Percentiles rank a stretch among this genome's conserved stretches.
Evolutionary conservation across 2,888 invertebrate genomes (phyloP).

Genomic region (Esperia sulphurella): DNA sequence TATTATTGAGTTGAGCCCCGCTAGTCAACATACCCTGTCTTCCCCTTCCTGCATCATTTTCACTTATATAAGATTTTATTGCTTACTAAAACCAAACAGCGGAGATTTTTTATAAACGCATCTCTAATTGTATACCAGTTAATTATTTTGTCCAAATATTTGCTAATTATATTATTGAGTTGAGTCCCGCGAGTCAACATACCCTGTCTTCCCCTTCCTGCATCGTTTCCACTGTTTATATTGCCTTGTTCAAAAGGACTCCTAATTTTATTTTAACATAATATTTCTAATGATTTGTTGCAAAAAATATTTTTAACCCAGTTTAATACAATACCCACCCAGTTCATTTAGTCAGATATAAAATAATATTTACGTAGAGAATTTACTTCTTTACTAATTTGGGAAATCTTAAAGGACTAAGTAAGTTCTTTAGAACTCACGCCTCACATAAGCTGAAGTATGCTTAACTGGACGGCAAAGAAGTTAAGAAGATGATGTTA

Average conservation of each 20-base stretch:
- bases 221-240: not conserved
- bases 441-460: too few relatives aligned
- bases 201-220: not conserved
- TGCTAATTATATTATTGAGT: slow-evolving; percentile 57
- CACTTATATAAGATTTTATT: too few relatives aligned
- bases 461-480: too few relatives aligned
- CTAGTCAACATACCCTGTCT: not conserved
- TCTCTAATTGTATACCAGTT: slow-evolving; percentile 19
- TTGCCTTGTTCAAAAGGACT: not conserved
- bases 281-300: not conserved
- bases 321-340: too few relatives aligned
- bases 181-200: slow-evolving; percentile 7
- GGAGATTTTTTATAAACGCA: slow-evolving; percentile 5
- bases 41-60: not conserved
- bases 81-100: not conserved
- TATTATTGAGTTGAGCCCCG: slow-evolving; percentile 39
- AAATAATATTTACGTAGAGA: too few relatives aligned
- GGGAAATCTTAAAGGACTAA: too few relatives aligned
- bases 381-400: too few relatives aligned
- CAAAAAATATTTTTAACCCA: too few relatives aligned
- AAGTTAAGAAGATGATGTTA: too few relatives aligned
- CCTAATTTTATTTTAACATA: not conserved
- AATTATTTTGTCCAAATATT: slow-evolving; percentile 53
- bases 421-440: too few relatives aligned
- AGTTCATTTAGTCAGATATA: too few relatives aligned